Conservation (phyloP, 2,797 vertebrate species). For the Sphenodon punctatus region DNA sequence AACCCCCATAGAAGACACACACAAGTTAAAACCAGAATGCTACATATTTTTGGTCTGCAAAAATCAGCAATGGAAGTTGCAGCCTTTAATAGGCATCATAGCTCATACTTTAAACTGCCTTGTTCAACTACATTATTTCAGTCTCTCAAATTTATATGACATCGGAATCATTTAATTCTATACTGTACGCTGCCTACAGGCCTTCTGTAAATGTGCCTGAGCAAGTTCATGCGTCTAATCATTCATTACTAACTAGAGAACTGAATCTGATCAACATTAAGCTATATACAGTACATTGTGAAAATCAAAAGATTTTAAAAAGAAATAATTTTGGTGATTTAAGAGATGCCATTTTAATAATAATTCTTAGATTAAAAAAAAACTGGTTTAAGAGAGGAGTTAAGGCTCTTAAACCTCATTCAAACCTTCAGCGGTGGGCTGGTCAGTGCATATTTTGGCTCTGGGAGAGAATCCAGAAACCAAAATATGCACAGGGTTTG, state of each 20-base stretch:
- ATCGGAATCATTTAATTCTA: constrained; percentile 49
- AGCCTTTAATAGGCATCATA: constrained; percentile 14
- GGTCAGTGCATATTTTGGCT: too few relatives aligned
- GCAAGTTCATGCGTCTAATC: constrained; percentile 13
- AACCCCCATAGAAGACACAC: neutral
- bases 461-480: too few relatives aligned
- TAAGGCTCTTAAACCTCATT: too few relatives aligned
- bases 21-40: neutral
- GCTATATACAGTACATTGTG: neutral
- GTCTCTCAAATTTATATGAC: constrained; percentile 52
- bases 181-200: constrained; percentile 5
- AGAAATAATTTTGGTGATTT: neutral
- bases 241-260: constrained; percentile 25
- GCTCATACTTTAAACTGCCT: constrained; percentile 46
- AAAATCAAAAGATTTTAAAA: constrained; percentile 25
- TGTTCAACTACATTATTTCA: constrained; percentile 61
- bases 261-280: constrained; percentile 17
- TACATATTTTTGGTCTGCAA: constrained; percentile 1
- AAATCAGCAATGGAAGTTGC: neutral
- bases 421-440: too few relatives aligned
- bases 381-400: too few relatives aligned
- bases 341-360: too few relatives aligned
- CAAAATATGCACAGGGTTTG: too few relatives aligned
- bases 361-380: too few relatives aligned
- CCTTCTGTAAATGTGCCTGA: neutral